phyloP scores from a whole-genome alignment of 2,888 invertebrate genomes.

The Lampropteryx suffumata region DNA sequence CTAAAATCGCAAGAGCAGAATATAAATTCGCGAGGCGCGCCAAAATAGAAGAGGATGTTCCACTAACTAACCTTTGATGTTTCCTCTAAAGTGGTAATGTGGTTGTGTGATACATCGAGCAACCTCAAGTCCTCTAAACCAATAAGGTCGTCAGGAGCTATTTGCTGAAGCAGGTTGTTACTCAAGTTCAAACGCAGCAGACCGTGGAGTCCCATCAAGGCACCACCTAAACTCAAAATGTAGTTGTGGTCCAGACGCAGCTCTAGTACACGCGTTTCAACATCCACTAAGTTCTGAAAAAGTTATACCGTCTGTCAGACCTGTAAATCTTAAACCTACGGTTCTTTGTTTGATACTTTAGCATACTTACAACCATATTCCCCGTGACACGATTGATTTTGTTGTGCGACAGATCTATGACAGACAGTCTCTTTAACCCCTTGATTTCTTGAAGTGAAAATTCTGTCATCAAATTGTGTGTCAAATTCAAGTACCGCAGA shows the following conservation, averaged over 20 bases:
- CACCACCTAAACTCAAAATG: conserved; percentile 87
- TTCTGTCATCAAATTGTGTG: conserved; percentile 88
- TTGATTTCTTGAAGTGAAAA: conserved; percentile 92
- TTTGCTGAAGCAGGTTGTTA: conserved; percentile 87
- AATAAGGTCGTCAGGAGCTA: conserved; percentile 90
- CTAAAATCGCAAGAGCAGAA: conserved; percentile 7
- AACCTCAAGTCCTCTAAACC: conserved; percentile 88
- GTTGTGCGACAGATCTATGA: conserved; percentile 90
- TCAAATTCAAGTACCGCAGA: conserved; percentile 87
- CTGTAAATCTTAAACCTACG: neutral
- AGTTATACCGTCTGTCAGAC: neutral
- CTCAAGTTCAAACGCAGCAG: conserved; percentile 88
- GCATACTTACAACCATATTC: conserved; percentile 82
- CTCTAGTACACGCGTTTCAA: conserved; percentile 88
- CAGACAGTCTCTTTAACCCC: conserved; percentile 86
- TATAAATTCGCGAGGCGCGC: neutral
- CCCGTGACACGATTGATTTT: conserved; percentile 86
- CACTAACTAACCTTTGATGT: conserved; percentile 87
- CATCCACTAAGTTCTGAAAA: conserved; percentile 88
- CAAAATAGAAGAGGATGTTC: too few species aligned
- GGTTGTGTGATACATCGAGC: conserved; percentile 91
- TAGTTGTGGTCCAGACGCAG: conserved; percentile 89
- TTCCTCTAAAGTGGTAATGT: conserved; percentile 89
- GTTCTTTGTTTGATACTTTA: neutral
- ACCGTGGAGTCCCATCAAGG: conserved; percentile 88